phyloP scores from a whole-genome alignment of 2,797 vertebrate species.

The Meda fulgida region DNA sequence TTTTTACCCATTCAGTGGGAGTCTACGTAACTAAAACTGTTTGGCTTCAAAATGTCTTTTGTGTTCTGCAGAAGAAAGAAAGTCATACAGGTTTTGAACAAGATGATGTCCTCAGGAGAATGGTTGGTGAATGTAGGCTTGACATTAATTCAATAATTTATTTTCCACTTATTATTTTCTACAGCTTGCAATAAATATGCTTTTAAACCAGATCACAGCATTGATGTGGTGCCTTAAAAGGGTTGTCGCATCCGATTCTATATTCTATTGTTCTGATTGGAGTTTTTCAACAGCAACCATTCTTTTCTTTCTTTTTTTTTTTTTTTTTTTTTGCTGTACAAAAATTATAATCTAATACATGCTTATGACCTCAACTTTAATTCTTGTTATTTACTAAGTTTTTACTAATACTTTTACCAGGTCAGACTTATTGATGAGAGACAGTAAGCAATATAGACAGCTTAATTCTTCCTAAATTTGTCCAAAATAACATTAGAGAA shows the following conservation, averaged over 20 bases:
- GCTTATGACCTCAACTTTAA: not conserved
- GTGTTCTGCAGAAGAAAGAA: not conserved
- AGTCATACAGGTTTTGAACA: not conserved
- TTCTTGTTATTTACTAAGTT: not conserved
- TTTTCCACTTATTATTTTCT: slow-evolving; percentile 15
- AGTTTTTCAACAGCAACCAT: slow-evolving; percentile 18
- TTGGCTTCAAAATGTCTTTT: not conserved
- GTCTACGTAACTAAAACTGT: not conserved
- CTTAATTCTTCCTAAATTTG: not conserved
- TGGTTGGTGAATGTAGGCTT: not conserved
- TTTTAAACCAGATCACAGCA: not conserved
- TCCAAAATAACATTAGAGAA: not conserved
- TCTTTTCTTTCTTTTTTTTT: too few species aligned
- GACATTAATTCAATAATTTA: not conserved
- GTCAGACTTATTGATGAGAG: not conserved
- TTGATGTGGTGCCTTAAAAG: slow-evolving; percentile 40
- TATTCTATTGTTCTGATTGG: not conserved
- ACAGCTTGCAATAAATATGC: not conserved
- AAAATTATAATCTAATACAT: not conserved
- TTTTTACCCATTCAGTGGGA: not conserved
- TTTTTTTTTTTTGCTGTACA: not conserved
- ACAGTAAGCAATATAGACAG: not conserved
- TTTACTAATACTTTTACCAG: not conserved
- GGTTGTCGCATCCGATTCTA: slow-evolving; percentile 27
- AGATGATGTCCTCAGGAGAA: not conserved